phyloP scores from a whole-genome alignment of 2,888 invertebrate species.

The Polyommatus icarus region DNA sequence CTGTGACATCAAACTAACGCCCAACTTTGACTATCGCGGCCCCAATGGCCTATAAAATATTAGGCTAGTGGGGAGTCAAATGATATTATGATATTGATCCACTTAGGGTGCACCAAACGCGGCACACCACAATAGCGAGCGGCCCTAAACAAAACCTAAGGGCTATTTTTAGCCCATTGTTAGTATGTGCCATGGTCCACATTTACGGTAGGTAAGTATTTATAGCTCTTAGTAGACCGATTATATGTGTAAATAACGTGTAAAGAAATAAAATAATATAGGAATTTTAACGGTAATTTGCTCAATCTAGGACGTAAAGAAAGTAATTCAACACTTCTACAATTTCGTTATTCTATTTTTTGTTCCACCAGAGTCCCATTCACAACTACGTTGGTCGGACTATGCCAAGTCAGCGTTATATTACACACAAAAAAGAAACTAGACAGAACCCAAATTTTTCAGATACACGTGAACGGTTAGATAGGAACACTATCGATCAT shows the following conservation, averaged over 20 bases:
- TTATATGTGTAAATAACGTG: neutral
- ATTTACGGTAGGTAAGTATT: neutral
- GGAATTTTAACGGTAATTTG: no score
- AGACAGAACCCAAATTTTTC: no score
- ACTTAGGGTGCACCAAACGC: neutral
- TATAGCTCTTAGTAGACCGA: neutral
- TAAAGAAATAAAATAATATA: no score
- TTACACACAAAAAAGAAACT: no score
- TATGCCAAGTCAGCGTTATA: no score
- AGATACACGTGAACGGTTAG: no score
- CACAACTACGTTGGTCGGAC: no score
- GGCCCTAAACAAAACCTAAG: neutral
- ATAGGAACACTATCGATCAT: no score
- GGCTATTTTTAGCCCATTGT: slow-evolving; percentile 24
- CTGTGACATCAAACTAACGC: neutral
- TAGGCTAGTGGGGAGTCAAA: neutral
- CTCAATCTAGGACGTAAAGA: no score
- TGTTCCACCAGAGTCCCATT: no score
- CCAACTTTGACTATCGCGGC: neutral
- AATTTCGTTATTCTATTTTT: no score
- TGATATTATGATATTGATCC: slow-evolving; percentile 22
- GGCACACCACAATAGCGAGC: neutral
- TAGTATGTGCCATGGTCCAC: neutral
- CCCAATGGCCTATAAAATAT: slow-evolving; percentile 15
- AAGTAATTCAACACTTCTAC: no score